Percentiles rank a stretch among this genome's conserved stretches.
These are phyloP conservation scores for Agraylea sexmaculata DNA, from an alignment of 1,140 invertebrate species.

Conservation along the genomic window DNA sequence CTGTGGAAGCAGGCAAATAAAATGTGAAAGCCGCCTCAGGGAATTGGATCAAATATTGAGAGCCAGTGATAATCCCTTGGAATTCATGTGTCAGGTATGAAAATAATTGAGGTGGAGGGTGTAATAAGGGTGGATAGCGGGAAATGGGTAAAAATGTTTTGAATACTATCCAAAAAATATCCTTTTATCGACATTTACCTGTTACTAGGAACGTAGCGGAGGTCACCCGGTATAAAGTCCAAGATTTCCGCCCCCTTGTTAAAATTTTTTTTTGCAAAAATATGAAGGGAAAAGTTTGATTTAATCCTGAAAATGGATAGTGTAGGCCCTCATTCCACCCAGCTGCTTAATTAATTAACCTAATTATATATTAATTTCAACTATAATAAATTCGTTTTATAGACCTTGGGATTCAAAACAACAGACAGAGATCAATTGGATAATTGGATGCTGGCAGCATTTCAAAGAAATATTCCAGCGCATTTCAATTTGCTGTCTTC, in stretches of 20 bases:
- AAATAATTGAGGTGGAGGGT: no score
- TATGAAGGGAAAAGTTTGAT: neutral
- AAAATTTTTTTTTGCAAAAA: neutral
- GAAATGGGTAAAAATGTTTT: no score
- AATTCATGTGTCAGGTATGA: constrained; percentile 74
- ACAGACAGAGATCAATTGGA: constrained; percentile 67
- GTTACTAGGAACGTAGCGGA: no score
- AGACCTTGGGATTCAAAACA: constrained; percentile 68
- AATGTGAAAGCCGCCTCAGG: constrained; percentile 70
- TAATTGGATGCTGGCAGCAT: constrained; percentile 64
- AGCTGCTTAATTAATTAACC: no score
- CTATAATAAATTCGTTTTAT: constrained; percentile 24
- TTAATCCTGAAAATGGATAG: neutral
- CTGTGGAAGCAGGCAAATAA: constrained; percentile 65
- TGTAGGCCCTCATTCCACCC: no score
- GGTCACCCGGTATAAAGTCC: no score
- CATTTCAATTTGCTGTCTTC: constrained; percentile 61
- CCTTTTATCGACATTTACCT: no score
- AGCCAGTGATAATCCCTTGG: constrained; percentile 63
- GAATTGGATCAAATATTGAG: constrained; percentile 71
- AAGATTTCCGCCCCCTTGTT: no score
- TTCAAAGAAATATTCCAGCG: constrained; percentile 69
- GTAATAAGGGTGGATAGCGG: no score
- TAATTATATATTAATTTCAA: no score
- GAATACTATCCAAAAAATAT: no score